Base-by-base conservation (phyloP, 2,797 vertebrate species). In the Sebastes iracundus region DNA sequence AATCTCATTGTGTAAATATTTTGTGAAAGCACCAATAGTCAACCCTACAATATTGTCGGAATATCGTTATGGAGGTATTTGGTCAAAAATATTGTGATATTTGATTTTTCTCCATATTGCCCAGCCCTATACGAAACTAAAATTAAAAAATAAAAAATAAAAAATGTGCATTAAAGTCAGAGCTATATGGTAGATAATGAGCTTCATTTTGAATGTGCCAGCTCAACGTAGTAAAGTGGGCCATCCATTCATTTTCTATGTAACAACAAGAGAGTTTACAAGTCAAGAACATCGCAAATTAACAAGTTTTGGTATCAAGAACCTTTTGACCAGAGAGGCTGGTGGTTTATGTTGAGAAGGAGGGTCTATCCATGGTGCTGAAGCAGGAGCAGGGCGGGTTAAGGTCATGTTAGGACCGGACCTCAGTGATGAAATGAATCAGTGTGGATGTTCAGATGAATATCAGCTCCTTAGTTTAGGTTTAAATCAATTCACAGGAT, bases 321-420 rank as follows among this genome's bases (percentile, higher is more conserved):
- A 23, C 11, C 1, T 4, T 53, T 38, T 68, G 18, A 7, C 23
- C 12, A 64, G 4, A 53, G 6, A 32, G 35, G 4, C 20, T 10
- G 53, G 10, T 72, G 53, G 52, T 60, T 74, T 59, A 16, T 74
- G 46, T 65, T 35, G 42, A 30, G 30, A 14, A 32, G 64, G 38
- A 72, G 79, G 67, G 87, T 86, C 88, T 90, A 87, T 90, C 87
- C 85, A 88, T 90, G 83, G 87, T 91, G 85, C 83, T 88, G 87
- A 89, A 84, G 81, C 52, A 59, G 3, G 46, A 71, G n/a, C 13
- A 25, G 56, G 56, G 2, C 2, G 46, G n/a, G 23, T 74, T 30
- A 75, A 58, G 66, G 73, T 88, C 73, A 35, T 38, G 67, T 75
- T 63, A 72, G 80, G 62, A 77, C 38, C 30, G 72, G 76, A 81